A percentile compares a stretch with the other conserved stretches of the same genome.
phyloP scores from a whole-genome alignment of 1,140 invertebrate species.

The Neocloeon triangulifer region DNA sequence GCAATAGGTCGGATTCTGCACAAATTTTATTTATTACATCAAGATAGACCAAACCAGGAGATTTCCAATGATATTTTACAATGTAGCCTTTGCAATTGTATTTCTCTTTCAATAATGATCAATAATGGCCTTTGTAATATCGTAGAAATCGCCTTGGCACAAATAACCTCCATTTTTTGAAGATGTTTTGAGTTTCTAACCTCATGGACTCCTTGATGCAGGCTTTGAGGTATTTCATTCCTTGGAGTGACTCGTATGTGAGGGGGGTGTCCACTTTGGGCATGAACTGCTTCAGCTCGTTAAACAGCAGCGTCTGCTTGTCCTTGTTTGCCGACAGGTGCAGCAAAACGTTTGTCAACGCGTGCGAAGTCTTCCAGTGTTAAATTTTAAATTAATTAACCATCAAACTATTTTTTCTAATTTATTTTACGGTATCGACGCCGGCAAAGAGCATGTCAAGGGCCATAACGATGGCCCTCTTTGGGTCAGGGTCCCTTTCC shows the following conservation, averaged over 20 bases:
- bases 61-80: too few relatives aligned
- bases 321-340: slow-evolving; percentile 33
- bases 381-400: too few relatives aligned
- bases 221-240: slow-evolving; percentile 32
- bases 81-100: too few relatives aligned
- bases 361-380: slow-evolving; percentile 21
- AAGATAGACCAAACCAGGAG: too few relatives aligned
- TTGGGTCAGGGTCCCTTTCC: slow-evolving; percentile 5
- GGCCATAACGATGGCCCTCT: slow-evolving; percentile 18
- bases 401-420: too few relatives aligned
- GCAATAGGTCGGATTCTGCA: slow-evolving; percentile 25
- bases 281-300: slow-evolving; percentile 30
- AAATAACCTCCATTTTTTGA: slow-evolving; percentile 8
- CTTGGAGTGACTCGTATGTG: slow-evolving; percentile 24
- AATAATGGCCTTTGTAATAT: background rate
- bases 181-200: too few relatives aligned
- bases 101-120: slow-evolving; percentile 1
- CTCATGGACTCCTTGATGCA: slow-evolving; percentile 42
- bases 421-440: slow-evolving; percentile 14
- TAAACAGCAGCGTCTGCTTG: slow-evolving; percentile 36
- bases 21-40: too few relatives aligned
- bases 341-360: slow-evolving; percentile 26
- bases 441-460: slow-evolving; percentile 18
- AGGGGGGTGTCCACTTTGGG: slow-evolving; percentile 20
- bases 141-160: slow-evolving; percentile 2